Evolutionary conservation across 2,888 invertebrate genomes (phyloP), one percentile per base, ranked within the genome.

Genomic region (Timandra comae): DNA sequence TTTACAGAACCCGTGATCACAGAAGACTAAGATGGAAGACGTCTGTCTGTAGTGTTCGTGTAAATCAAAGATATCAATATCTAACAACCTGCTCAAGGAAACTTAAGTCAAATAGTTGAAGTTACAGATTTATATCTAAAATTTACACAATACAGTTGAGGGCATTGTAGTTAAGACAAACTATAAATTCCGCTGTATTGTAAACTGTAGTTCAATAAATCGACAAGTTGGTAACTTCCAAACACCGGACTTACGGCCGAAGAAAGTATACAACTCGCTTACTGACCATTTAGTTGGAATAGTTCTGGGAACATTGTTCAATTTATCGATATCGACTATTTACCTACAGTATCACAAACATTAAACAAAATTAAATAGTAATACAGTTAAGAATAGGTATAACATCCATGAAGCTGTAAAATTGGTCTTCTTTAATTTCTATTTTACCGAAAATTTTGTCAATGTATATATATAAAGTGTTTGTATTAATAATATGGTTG

Each of bases 161-260:
- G 36, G 43, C 38, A 49, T 49, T 44, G 38, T 41, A 30, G 35
- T 27, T 39, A 49, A 49, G 49, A 46, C 43, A 43, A 49, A 49
- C 49, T 46, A 41, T 49, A 40, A 46, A 49, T 46, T 43, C 43
- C 43, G 37, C 5, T 24, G 41, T 33, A 40, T 44, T 47, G 31
- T 38, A 38, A 41, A 46, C 42, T 49, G 43, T 42, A 33, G 36
- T 36, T 44, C 71, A 74, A 82, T 81, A 80, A 81, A 80, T 84
- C 78, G 74, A 76, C 72, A 75, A 78, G 61, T 78, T 72, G 56
- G 62, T 49, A 76, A 80, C 73, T 79, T 63, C 58, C 58, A 57
- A 77, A 74, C 67, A 71, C 81, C 82, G 82, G 84, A 81, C 81
- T 85, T 85, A 84, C 66, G 77, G 71, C 37, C 70, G 67, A 85